These are phyloP conservation scores for Thermophis baileyi DNA, from an alignment of 2,113 vertebrate species.

Conservation along the genomic window DNA sequence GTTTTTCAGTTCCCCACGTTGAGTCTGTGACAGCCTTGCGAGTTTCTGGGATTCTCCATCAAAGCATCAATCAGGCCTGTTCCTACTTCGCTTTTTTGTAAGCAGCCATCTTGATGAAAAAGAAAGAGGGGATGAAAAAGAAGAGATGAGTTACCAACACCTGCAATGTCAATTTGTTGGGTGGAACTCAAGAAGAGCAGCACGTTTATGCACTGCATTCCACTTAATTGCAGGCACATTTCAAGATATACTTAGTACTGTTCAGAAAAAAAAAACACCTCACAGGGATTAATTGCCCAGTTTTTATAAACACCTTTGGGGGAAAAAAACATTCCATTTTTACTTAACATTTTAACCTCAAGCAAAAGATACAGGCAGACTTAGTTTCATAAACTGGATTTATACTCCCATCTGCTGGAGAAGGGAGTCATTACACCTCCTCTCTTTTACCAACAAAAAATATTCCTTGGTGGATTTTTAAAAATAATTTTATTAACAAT, in stretches of 20 bases:
- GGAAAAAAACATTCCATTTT: not conserved
- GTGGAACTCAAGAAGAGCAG: not conserved
- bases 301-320: not conserved
- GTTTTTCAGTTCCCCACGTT: not conserved
- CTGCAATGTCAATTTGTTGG: not conserved
- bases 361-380: not conserved
- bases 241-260: not conserved
- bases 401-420: slow-evolving; percentile 25
- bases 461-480: not conserved
- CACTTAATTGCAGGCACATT: not conserved
- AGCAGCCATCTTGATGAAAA: not conserved
- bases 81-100: not conserved
- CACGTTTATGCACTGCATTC: not conserved
- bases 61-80: not conserved
- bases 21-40: not conserved
- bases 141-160: not conserved
- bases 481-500: not conserved
- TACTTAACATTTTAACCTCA: not conserved
- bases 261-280: not conserved
- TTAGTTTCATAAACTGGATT: not conserved
- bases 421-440: not conserved
- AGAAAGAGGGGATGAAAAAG: not conserved
- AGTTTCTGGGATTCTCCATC: not conserved
- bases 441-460: not conserved
- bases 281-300: not conserved